phyloP scores from a whole-genome alignment of 2,113 vertebrate genomes.

The Malurus melanocephalus region DNA sequence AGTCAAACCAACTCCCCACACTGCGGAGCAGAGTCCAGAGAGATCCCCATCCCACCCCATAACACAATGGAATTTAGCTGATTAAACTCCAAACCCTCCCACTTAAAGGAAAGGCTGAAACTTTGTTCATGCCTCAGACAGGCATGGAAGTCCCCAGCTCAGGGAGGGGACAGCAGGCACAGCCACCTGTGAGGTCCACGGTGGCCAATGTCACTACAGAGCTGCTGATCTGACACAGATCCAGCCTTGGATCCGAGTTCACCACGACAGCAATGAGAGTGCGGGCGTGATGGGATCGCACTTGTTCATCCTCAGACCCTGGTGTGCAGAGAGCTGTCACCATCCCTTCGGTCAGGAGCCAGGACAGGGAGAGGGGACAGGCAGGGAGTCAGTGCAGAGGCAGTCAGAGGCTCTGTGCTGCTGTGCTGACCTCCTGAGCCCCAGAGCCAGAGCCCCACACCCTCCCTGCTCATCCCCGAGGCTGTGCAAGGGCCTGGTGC shows the following conservation, averaged over 20 bases:
- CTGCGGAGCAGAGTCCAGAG: not conserved
- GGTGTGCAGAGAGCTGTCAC: not conserved
- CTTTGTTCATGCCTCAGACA: not conserved
- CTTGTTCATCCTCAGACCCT: not conserved
- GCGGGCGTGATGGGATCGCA: rapidly evolving
- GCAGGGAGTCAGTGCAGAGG: not conserved
- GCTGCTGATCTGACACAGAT: not conserved
- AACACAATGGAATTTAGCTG: no score
- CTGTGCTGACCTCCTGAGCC: not conserved
- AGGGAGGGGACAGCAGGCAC: not conserved
- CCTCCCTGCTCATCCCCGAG: not conserved
- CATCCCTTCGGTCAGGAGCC: not conserved
- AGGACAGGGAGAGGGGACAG: not conserved
- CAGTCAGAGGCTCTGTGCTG: not conserved
- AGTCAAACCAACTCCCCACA: not conserved
- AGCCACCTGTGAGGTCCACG: not conserved
- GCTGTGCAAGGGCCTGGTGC: rapidly evolving
- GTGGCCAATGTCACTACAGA: rapidly evolving
- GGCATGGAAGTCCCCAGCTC: not conserved
- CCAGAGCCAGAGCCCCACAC: rapidly evolving
- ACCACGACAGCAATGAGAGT: rapidly evolving
- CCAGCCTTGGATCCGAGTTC: not conserved
- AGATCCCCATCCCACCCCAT: not conserved
- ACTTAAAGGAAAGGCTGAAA: not conserved
- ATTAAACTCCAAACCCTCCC: not conserved